A percentile compares a stretch with the other conserved stretches of the same genome.
Evolutionary conservation across 2,888 invertebrate species (phyloP).

Genomic region (Sinodicranocentrus sp.): DNA sequence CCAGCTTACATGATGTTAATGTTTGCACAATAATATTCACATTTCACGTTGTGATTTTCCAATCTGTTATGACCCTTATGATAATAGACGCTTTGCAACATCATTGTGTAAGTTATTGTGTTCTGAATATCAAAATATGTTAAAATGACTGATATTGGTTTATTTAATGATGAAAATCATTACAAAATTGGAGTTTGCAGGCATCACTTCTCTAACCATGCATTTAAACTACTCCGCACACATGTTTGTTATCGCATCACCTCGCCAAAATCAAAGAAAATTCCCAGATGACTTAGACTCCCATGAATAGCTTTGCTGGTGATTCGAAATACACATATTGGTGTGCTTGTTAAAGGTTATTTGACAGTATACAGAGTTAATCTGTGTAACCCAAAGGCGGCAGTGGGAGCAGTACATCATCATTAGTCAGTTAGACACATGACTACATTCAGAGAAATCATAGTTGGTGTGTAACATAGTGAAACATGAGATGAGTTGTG

Average conservation of each 20-base stretch:
- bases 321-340: neutral
- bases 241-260: neutral
- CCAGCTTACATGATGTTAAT: no score
- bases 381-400: constrained; percentile 6
- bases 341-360: neutral
- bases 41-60: no score
- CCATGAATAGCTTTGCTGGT: neutral
- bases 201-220: no score
- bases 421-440: constrained; percentile 20
- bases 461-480: neutral
- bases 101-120: no score
- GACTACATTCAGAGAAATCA: neutral
- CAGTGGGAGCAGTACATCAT: neutral
- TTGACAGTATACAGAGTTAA: no score
- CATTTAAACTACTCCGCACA: no score
- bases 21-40: no score
- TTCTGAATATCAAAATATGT: no score
- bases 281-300: constrained; percentile 36
- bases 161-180: no score
- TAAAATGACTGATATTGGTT: no score
- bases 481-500: constrained; percentile 7
- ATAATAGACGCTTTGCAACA: neutral
- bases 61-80: neutral
- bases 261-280: no score
- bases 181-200: no score